phyloP scores from a whole-genome alignment of 1,140 invertebrate genomes.

The Aphaenogaster rudis region DNA sequence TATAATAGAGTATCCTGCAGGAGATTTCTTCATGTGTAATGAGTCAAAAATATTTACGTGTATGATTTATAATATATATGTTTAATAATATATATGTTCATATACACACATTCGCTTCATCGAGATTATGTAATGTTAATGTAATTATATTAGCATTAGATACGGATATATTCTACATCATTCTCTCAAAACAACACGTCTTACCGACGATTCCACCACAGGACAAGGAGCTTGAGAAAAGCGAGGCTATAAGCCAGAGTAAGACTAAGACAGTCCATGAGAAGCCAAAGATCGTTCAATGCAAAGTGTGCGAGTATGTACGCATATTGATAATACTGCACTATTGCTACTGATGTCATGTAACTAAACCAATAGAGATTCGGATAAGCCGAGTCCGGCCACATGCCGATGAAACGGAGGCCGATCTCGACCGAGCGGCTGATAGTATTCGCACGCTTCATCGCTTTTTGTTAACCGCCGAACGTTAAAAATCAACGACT shows the following conservation, averaged over 20 bases:
- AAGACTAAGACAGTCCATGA: slow-evolving; percentile 45
- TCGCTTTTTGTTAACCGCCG: neutral
- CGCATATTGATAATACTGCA: slow-evolving; percentile 48
- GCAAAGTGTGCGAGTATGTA: slow-evolving; percentile 23
- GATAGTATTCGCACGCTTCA: slow-evolving; percentile 40
- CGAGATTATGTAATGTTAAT: neutral
- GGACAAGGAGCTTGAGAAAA: slow-evolving; percentile 26
- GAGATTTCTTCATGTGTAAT: neutral
- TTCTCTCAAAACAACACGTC: neutral
- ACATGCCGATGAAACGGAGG: slow-evolving; percentile 59
- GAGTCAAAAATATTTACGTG: neutral
- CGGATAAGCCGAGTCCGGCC: slow-evolving; percentile 51
- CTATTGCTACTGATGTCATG: slow-evolving; percentile 18
- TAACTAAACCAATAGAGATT: slow-evolving; percentile 24
- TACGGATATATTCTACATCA: neutral
- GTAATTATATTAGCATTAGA: neutral
- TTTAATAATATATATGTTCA: neutral
- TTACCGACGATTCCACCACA: slow-evolving; percentile 58
- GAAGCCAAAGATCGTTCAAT: slow-evolving; percentile 12
- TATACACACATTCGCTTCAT: neutral
- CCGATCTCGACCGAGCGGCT: slow-evolving; percentile 26
- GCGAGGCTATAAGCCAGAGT: slow-evolving; percentile 46
- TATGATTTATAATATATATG: neutral
- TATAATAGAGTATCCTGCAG: slow-evolving; percentile 46
- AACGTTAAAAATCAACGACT: neutral